These are phyloP conservation scores for Platerodrilus igneus DNA, from an alignment of 2,888 invertebrate species.

Conservation along the genomic window DNA sequence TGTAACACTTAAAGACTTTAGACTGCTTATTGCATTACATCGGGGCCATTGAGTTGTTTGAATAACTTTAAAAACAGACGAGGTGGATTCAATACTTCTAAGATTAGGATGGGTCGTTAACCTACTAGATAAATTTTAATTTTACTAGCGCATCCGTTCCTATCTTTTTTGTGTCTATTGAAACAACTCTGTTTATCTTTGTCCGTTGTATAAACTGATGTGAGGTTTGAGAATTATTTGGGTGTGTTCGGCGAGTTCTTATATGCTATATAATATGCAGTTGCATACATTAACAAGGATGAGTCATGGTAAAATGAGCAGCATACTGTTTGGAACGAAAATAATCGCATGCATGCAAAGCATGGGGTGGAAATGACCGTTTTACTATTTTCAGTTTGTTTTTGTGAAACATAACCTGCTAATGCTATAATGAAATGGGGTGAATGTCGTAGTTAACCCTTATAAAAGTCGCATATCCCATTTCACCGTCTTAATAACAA, in stretches of 20 bases:
- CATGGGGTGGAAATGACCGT: slow-evolving; percentile 9
- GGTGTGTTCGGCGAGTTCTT: slow-evolving; percentile 29
- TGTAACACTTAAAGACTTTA: slow-evolving; percentile 25
- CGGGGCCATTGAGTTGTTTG: slow-evolving; percentile 24
- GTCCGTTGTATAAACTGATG: slow-evolving; percentile 1
- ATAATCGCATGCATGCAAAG: slow-evolving; percentile 17
- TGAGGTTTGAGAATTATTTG: slow-evolving; percentile 25
- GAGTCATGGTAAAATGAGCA: slow-evolving; percentile 19
- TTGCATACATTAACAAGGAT: slow-evolving; percentile 21
- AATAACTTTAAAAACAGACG: slow-evolving; percentile 21
- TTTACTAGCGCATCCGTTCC: slow-evolving; percentile 14
- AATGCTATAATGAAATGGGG: no score
- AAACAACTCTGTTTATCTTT: slow-evolving; percentile 8
- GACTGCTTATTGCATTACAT: slow-evolving; percentile 25
- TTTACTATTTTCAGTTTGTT: slow-evolving; percentile 7
- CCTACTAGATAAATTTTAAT: slow-evolving; percentile 24
- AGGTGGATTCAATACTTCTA: slow-evolving; percentile 34
- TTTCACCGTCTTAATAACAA: no score
- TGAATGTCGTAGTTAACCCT: no score
- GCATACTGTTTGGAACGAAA: slow-evolving; percentile 18
- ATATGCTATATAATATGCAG: no score
- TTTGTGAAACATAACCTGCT: no score
- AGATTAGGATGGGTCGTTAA: slow-evolving; percentile 39
- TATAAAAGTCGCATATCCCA: no score
- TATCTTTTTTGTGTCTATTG: slow-evolving; percentile 14